phyloP scores from a whole-genome alignment of 2,888 invertebrate genomes.

The Ypsolopha sequella region DNA sequence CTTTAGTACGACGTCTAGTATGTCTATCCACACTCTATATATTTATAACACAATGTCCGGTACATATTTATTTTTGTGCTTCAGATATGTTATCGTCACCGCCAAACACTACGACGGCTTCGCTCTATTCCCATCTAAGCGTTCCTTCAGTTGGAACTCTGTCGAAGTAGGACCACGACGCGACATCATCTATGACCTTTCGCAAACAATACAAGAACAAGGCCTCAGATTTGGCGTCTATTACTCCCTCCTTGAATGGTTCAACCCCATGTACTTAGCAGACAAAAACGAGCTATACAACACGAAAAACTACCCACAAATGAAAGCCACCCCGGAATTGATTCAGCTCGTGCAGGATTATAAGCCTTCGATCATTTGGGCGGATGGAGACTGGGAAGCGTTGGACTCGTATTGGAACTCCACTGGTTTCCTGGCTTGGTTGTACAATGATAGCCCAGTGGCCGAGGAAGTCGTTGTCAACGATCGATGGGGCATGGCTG shows the following conservation, averaged over 20 bases:
- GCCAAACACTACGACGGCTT: constrained; percentile 93
- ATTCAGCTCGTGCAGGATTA: constrained; percentile 79
- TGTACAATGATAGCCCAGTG: constrained; percentile 94
- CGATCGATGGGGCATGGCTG: constrained; percentile 91
- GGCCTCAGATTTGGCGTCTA: constrained; percentile 85
- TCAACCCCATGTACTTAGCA: constrained; percentile 80
- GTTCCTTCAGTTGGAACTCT: constrained; percentile 88
- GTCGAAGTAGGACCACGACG: constrained; percentile 81
- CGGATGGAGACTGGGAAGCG: constrained; percentile 96
- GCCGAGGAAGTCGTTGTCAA: constrained; percentile 91
- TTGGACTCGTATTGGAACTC: constrained; percentile 86
- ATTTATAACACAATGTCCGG: too few species aligned
- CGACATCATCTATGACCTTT: constrained; percentile 84
- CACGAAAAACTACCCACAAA: constrained; percentile 74
- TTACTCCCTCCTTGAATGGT: constrained; percentile 91
- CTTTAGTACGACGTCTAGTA: too few species aligned
- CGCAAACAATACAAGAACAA: constrained; percentile 73
- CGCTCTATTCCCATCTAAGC: constrained; percentile 84
- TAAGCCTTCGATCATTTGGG: constrained; percentile 88
- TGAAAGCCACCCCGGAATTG: constrained; percentile 86
- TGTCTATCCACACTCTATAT: too few species aligned
- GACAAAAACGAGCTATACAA: constrained; percentile 77
- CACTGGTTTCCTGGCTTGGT: constrained; percentile 88
- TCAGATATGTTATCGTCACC: constrained; percentile 84
- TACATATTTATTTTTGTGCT: constrained; percentile 7